Percentiles rank a stretch among this genome's conserved stretches.
Conservation (phyloP, 2,888 invertebrate species). For the Nomada flava region DNA sequence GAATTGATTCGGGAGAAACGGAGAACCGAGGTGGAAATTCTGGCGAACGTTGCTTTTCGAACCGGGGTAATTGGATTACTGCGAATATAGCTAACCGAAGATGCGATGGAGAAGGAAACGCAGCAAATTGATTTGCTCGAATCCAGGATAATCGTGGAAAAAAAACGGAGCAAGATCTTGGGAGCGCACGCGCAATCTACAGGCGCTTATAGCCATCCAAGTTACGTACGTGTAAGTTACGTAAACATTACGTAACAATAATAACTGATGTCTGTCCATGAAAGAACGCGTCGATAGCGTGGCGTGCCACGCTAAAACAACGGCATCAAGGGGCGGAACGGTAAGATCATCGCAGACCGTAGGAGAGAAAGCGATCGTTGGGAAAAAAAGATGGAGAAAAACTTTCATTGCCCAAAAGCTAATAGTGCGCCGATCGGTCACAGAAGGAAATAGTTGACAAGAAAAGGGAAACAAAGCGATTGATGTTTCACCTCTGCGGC, state of each 20-base stretch:
- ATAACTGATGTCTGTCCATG: constrained; percentile 75
- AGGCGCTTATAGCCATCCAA: constrained; percentile 43
- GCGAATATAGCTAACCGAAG: neutral
- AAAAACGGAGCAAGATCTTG: constrained; percentile 23
- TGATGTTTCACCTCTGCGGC: no score
- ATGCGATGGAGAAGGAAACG: neutral
- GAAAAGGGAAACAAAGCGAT: no score
- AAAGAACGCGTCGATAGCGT: constrained; percentile 65
- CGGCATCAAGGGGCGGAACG: neutral
- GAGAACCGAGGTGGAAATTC: neutral
- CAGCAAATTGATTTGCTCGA: constrained; percentile 6
- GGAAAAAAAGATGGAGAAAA: neutral
- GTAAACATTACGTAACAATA: constrained; percentile 82
- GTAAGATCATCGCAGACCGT: neutral
- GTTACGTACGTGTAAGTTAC: constrained; percentile 74
- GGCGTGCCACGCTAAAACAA: neutral
- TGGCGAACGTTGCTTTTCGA: neutral
- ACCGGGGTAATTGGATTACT: neutral
- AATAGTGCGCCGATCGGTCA: no score
- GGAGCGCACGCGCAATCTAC: constrained; percentile 6
- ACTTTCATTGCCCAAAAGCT: no score
- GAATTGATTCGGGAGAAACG: neutral
- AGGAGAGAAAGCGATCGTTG: neutral
- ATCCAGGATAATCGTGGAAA: neutral
- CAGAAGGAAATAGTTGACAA: no score